Percentiles rank a stretch among this genome's conserved stretches.
phyloP scores from a whole-genome alignment of 2,888 invertebrate species.

The Leucania comma region DNA sequence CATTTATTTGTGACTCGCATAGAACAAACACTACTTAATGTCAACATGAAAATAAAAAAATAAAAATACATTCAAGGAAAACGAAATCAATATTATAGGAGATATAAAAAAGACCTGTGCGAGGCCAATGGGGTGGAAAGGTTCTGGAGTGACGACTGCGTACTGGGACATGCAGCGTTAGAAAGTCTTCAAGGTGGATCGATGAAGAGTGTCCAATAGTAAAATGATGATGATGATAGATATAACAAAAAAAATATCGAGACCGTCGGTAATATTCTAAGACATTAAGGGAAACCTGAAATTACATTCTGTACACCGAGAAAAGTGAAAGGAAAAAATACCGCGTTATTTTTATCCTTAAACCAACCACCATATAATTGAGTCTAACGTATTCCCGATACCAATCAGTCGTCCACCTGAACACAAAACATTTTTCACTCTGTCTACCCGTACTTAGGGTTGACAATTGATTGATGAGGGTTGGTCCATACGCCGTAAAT shows the following conservation, averaged over 20 bases:
- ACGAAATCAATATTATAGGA: too few species aligned
- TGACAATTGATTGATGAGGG: constrained; percentile 64
- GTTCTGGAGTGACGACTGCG: too few species aligned
- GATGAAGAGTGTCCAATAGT: too few species aligned
- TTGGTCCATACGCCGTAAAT: constrained; percentile 34
- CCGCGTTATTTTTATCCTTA: constrained; percentile 3
- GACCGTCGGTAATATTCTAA: background rate
- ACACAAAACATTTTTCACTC: constrained; percentile 52
- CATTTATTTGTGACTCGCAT: too few species aligned
- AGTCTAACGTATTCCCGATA: constrained; percentile 48
- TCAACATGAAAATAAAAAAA: too few species aligned
- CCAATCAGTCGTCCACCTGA: constrained; percentile 51
- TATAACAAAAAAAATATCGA: background rate
- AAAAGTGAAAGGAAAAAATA: background rate
- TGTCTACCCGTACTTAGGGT: constrained; percentile 46
- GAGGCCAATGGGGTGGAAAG: too few species aligned
- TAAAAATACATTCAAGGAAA: too few species aligned
- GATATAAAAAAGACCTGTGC: too few species aligned
- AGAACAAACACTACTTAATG: too few species aligned
- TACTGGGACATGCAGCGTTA: too few species aligned
- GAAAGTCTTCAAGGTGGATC: too few species aligned
- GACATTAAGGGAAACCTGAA: background rate
- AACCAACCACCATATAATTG: constrained; percentile 46
- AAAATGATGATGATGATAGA: too few species aligned
- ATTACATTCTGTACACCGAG: background rate